These are phyloP conservation scores for Amniataba percoides DNA, from an alignment of 2,797 vertebrate species.

Conservation along the genomic window DNA sequence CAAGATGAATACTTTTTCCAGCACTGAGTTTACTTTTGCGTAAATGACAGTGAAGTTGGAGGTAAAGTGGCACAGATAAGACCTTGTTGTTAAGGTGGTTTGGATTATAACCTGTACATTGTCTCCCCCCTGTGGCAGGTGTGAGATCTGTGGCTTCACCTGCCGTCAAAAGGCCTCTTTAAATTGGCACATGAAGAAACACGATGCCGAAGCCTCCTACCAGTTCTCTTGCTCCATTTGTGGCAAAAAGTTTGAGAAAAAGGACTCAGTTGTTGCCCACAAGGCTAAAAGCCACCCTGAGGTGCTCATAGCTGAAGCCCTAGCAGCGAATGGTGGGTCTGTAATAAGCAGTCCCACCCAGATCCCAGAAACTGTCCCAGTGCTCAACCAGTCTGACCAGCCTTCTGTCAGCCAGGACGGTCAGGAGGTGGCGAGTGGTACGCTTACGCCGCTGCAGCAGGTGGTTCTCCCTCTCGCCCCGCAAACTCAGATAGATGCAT, in stretches of 20 bases:
- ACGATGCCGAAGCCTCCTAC: slow-evolving; percentile 92
- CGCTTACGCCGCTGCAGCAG: slow-evolving; percentile 54
- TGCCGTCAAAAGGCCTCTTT: slow-evolving; percentile 95
- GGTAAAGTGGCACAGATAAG: background rate
- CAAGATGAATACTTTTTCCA: background rate
- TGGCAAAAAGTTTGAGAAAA: slow-evolving; percentile 96
- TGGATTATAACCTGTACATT: slow-evolving; percentile 22
- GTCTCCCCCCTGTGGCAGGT: slow-evolving; percentile 83
- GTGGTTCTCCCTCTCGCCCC: slow-evolving; percentile 75
- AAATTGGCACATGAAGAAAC: slow-evolving; percentile 98
- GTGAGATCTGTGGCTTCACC: slow-evolving; percentile 95
- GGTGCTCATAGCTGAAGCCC: slow-evolving; percentile 93
- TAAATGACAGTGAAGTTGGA: background rate
- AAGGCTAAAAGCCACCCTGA: slow-evolving; percentile 88
- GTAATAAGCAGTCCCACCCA: slow-evolving; percentile 89
- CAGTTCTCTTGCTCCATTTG: slow-evolving; percentile 96
- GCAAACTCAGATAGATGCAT: slow-evolving; percentile 70
- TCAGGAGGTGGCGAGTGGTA: slow-evolving; percentile 31
- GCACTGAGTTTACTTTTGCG: background rate
- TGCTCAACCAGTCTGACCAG: slow-evolving; percentile 51
- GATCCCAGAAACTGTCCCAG: slow-evolving; percentile 76
- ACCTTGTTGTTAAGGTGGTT: background rate
- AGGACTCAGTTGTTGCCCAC: slow-evolving; percentile 95
- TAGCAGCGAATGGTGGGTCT: slow-evolving; percentile 92
- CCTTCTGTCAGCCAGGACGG: slow-evolving; percentile 27